Conservation (phyloP, 2,113 vertebrate genomes). For the Progne subis region DNA sequence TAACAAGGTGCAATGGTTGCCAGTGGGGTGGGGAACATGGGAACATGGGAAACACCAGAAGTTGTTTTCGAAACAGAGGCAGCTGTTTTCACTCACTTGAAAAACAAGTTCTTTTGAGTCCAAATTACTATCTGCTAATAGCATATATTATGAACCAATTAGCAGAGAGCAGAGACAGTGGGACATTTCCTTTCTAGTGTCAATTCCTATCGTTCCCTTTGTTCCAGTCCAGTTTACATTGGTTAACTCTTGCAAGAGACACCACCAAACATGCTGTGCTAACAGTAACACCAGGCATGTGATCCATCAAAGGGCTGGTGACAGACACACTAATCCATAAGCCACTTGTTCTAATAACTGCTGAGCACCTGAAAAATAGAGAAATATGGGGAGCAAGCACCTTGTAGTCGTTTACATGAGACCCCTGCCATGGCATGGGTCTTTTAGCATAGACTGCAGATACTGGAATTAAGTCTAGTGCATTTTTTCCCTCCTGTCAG, state of each 20-base stretch:
- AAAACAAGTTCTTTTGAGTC: background rate
- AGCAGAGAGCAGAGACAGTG: background rate
- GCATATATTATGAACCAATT: background rate
- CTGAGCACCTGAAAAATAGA: background rate
- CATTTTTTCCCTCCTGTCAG: background rate
- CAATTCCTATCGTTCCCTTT: background rate
- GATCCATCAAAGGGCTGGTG: background rate
- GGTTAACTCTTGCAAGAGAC: background rate
- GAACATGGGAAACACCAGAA: background rate
- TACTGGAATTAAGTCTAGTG: background rate
- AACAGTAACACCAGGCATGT: background rate
- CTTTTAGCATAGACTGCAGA: background rate
- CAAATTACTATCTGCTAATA: background rate
- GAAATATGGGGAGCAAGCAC: background rate
- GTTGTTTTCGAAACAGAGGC: background rate
- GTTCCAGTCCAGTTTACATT: background rate
- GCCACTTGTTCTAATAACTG: background rate
- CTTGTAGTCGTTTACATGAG: background rate
- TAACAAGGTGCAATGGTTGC: background rate
- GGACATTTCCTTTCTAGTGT: background rate
- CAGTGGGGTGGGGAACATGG: background rate
- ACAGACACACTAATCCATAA: background rate
- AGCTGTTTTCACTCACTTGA: background rate
- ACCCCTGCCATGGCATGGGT: background rate
- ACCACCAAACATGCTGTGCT: background rate